Evolutionary conservation across 1,140 invertebrate species (phyloP), one percentile per base, ranked within the genome.

Genomic region (Tribolium castaneum): DNA sequence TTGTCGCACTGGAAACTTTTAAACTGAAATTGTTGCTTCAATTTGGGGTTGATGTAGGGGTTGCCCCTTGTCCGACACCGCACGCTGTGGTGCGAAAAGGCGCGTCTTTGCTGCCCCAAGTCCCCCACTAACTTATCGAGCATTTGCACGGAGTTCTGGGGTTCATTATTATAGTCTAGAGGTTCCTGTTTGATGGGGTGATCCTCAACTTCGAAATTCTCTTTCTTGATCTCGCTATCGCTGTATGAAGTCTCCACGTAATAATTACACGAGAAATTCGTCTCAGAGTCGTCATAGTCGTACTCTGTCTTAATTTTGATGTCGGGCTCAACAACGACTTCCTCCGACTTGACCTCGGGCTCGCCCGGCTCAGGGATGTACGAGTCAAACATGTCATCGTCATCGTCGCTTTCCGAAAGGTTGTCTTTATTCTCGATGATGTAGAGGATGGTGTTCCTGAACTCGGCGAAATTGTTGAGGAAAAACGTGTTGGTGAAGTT

Each of bases 21-120:
- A 73, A 77, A 81, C 75, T 82, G 75, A 77, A 86, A 86, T 54
- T 86, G 86, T 56, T 86, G 78, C 62, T 83, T 85, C 39, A 86
- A 79, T 70, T 82, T 78, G 5, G 86, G 86, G 80, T 84, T 86
- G 19, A 86, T 86, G 76, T 86, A 86, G 6, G 84, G 86, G 62
- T 83, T 82, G n/a, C 82, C 80, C 34, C 83, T 71, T 16, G 84
- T 85, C 59, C 84, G 75, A 79, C 84, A 86, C 51, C 82, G 80
- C 5, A 83, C 77, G 77, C 81, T 83, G 13, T 77, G 79, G 6
- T 75, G 79, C 12, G 83, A 84, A 78, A 85, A 85, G 34, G 78
- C 77, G 50, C 80, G 76, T 35, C 75, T 76, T 10, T 52, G 78
- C 4, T 52, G 75, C 12, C 66, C 73, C 14, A 80, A 82, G 54